These are phyloP conservation scores for Phyto melanocephala DNA, from an alignment of 2,888 invertebrate species.

Conservation along the genomic window DNA sequence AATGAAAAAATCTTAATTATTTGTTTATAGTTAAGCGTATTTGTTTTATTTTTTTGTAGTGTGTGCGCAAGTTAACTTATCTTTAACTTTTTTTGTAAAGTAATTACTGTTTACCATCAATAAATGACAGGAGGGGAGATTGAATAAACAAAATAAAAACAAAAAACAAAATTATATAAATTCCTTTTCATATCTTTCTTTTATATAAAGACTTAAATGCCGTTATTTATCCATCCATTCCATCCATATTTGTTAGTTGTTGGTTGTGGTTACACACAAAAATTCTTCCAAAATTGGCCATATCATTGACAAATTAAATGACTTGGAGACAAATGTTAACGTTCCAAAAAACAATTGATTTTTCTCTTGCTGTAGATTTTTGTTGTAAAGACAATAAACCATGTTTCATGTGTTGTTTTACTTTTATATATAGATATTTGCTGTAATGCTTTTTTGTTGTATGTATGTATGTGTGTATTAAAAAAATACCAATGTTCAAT, in stretches of 20 bases:
- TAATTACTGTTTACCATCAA: constrained; percentile 20
- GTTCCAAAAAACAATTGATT: constrained; percentile 57
- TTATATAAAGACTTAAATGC: constrained; percentile 39
- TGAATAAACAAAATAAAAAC: too few relatives aligned
- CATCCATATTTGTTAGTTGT: neutral
- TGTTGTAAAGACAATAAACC: constrained; percentile 17
- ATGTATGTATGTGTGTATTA: neutral
- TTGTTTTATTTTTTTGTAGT: constrained; percentile 33
- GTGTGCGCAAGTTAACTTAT: too few relatives aligned
- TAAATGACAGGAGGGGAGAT: neutral
- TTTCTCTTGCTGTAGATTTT: neutral
- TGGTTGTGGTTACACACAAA: constrained; percentile 19
- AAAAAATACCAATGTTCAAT: constrained; percentile 60
- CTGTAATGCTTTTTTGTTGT: constrained; percentile 1
- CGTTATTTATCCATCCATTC: constrained; percentile 31
- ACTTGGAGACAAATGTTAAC: constrained; percentile 52
- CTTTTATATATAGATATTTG: constrained; percentile 43
- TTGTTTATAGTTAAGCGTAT: constrained; percentile 60
- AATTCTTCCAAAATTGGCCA: constrained; percentile 63
- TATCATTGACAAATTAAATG: constrained; percentile 65
- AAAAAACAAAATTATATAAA: constrained; percentile 13
- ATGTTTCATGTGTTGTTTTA: too few relatives aligned
- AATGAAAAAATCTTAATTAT: constrained; percentile 55
- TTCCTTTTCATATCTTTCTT: constrained; percentile 41
- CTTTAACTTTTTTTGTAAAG: constrained; percentile 4